Evolutionary conservation across 2,797 vertebrate genomes (phyloP), one percentile per base, ranked within the genome.

Genomic region (Hydrolagus colliei): DNA sequence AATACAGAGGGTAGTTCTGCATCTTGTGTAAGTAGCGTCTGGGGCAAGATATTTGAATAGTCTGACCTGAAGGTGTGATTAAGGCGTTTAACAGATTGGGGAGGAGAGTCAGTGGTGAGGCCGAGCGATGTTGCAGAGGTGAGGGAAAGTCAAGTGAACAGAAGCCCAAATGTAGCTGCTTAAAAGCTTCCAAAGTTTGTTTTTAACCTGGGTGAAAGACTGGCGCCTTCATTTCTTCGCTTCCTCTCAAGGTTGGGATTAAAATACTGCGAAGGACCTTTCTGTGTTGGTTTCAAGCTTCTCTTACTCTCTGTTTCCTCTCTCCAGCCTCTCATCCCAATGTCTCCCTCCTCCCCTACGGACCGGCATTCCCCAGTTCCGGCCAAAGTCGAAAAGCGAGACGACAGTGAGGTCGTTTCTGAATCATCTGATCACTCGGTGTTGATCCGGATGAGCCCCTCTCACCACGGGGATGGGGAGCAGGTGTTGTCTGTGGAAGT

Each of bases 401-500:
- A 85, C 0, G 85, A 72, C 22, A 86, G 79, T 2, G 92, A 92
- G n/a, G 86, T 90, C 0, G 73, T 90, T 72, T 89, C 93, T 0
- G 89, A 93, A 87, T 91, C 90, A 0, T 85, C 92, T 0, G 95
- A 96, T 87, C 93, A 89, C 87, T 91, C 92, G 0, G 86, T 96
- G 86, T 65, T 91, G 86, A 92, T 97, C 86, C 89, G 88, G 5
- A 91, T 96, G 91, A 95, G 93, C 22, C 88, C 96, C 0, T 90
- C 86, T 0, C 89, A 88, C 0, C 87, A 90, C 1, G 92, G 93
- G 0, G 86, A 87, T 0, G 16, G 13, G 63, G 96, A 96, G 87
- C 94, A 98, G 92, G 87, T 93, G 52, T 92, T 96, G 1, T 90
- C 91, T 0, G 94, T 95, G 89, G 95, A 97, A 88, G 87, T 93